phyloP scores from a whole-genome alignment of 2,113 vertebrate species.

The Pachycephala philippinensis region DNA sequence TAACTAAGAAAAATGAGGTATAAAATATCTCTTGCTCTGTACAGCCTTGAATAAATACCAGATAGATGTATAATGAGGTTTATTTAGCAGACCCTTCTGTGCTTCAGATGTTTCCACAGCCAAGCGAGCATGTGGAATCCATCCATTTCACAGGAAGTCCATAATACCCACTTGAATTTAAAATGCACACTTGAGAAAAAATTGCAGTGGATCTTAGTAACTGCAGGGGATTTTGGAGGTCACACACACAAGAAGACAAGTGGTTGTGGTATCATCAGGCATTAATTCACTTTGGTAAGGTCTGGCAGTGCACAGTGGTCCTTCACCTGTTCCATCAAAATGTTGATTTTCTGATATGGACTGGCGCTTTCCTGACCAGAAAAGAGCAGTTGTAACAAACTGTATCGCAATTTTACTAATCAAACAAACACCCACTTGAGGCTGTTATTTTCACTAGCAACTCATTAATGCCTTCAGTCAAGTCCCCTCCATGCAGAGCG shows the following conservation, averaged over 20 bases:
- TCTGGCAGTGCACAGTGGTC: background rate
- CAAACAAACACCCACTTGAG: background rate
- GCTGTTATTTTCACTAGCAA: background rate
- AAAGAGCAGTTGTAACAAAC: background rate
- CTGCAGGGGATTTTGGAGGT: background rate
- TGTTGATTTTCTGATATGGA: background rate
- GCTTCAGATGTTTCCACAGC: background rate
- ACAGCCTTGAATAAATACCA: background rate
- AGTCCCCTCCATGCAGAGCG: background rate
- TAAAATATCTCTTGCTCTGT: background rate
- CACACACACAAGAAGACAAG: background rate
- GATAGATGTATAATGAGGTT: background rate
- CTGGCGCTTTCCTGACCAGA: background rate
- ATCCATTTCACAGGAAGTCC: background rate
- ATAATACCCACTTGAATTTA: slow-evolving; percentile 7
- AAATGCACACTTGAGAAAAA: slow-evolving; percentile 1
- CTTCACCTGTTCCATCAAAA: background rate
- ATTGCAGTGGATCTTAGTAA: background rate
- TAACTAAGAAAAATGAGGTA: background rate
- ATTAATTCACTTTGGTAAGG: background rate
- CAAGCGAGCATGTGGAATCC: background rate
- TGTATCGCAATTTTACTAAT: background rate
- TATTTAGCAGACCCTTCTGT: background rate
- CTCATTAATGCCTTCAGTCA: background rate
- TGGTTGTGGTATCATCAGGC: background rate